A percentile compares a stretch with the other conserved stretches of the same genome.
phyloP scores from a whole-genome alignment of 2,888 invertebrate species.

The Micropterix aruncella region DNA sequence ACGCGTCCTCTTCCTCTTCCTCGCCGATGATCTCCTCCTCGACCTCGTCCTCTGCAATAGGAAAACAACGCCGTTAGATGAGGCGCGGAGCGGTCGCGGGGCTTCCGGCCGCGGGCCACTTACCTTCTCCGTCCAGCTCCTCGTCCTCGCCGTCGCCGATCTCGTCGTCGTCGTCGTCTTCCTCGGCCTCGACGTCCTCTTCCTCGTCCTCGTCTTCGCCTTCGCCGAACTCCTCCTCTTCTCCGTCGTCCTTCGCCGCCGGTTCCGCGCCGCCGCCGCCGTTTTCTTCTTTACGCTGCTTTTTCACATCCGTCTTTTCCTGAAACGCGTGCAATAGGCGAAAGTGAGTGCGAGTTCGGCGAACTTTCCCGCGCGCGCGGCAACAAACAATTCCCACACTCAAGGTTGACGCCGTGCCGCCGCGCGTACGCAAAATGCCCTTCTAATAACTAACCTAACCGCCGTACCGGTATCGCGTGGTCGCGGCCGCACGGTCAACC shows the following conservation, averaged over 20 bases:
- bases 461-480: no score
- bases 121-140: constrained; percentile 46
- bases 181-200: constrained; percentile 47
- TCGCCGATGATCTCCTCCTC: constrained; percentile 36
- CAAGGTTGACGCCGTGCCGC: constrained; percentile 10
- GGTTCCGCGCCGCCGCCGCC: constrained; percentile 47
- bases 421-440: constrained; percentile 8
- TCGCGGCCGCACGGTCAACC: no score
- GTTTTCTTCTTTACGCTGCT: constrained; percentile 69
- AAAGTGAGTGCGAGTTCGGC: constrained; percentile 1
- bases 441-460: constrained; percentile 21
- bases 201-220: constrained; percentile 46
- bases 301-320: constrained; percentile 65
- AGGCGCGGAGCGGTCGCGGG: not conserved
- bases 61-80: not conserved
- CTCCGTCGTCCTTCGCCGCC: constrained; percentile 47
- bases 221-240: constrained; percentile 48
- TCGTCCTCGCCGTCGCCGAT: constrained; percentile 47
- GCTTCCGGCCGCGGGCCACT: constrained; percentile 12
- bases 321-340: constrained; percentile 19
- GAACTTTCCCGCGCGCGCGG: constrained; percentile 10
- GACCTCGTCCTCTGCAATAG: constrained; percentile 37
- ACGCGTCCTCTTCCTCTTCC: constrained; percentile 40
- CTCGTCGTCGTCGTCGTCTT: constrained; percentile 47
- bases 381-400: constrained; percentile 14